phyloP scores from a whole-genome alignment of 2,113 vertebrate genomes.

The Stegostoma tigrinum region DNA sequence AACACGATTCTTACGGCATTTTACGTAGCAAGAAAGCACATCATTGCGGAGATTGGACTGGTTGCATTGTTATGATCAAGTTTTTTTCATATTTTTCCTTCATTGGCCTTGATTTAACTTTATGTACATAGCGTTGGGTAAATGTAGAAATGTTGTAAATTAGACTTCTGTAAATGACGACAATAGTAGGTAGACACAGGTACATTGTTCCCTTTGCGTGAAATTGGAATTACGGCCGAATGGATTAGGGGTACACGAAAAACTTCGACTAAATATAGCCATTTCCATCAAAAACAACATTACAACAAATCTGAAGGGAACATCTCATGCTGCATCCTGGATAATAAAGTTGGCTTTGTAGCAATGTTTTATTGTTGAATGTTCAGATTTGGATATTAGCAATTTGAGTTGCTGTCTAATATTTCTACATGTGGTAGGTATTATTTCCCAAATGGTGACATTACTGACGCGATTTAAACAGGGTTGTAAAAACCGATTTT shows the following conservation, averaged over 20 bases:
- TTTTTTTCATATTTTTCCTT: not conserved
- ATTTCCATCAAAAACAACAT: not conserved
- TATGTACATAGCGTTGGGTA: not conserved
- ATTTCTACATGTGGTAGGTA: constrained; percentile 19
- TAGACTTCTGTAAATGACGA: not conserved
- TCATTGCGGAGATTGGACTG: not conserved
- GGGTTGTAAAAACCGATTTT: constrained; percentile 3
- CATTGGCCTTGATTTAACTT: not conserved
- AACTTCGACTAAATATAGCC: not conserved
- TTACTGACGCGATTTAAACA: constrained; percentile 27
- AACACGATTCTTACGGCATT: not conserved
- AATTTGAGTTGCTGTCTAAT: constrained; percentile 20
- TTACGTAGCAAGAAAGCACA: not conserved
- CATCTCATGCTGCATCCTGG: not conserved
- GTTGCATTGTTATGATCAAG: not conserved
- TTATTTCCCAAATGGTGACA: constrained; percentile 28
- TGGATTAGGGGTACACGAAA: not conserved
- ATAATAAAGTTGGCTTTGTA: not conserved
- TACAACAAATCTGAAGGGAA: not conserved
- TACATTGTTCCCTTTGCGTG: not conserved
- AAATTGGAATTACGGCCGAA: constrained; percentile 2
- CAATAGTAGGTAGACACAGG: not conserved
- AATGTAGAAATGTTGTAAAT: not conserved
- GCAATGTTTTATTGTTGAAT: not conserved
- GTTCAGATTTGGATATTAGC: not conserved